A percentile compares a stretch with the other conserved stretches of the same genome.
phyloP scores from a whole-genome alignment of 2,113 vertebrate species.

The Mustela nigripes region DNA sequence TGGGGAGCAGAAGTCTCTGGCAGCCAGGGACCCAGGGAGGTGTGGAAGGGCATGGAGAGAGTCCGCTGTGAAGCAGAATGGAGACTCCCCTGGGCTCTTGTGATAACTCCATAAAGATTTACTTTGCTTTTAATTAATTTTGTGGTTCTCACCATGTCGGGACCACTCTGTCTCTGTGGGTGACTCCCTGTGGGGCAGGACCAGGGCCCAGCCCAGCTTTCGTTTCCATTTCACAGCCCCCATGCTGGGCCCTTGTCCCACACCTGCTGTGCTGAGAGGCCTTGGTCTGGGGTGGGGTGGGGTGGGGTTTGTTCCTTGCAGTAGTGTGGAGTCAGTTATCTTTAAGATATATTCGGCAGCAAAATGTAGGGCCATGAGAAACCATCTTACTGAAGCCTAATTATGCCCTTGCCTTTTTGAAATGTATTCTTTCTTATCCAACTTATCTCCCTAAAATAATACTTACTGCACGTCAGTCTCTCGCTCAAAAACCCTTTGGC shows the following conservation, averaged over 20 bases:
- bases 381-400: neutral
- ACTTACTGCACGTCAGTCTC: neutral
- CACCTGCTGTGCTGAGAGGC: neutral
- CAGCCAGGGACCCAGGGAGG: neutral
- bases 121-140: neutral
- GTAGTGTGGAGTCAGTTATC: neutral
- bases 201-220: neutral
- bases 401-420: neutral
- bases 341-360: neutral
- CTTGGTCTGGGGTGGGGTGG: no score
- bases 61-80: no score
- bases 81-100: neutral
- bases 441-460: neutral
- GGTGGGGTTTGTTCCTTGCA: neutral
- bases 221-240: no score
- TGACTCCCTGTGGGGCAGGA: neutral
- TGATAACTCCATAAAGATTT: neutral
- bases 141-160: neutral
- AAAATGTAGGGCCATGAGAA: neutral
- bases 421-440: neutral
- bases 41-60: neutral
- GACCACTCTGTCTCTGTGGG: no score
- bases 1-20: neutral
- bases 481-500: neutral
- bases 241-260: fast-evolving